phyloP scores from a whole-genome alignment of 1,140 invertebrate genomes.

The Panonychus citri region DNA sequence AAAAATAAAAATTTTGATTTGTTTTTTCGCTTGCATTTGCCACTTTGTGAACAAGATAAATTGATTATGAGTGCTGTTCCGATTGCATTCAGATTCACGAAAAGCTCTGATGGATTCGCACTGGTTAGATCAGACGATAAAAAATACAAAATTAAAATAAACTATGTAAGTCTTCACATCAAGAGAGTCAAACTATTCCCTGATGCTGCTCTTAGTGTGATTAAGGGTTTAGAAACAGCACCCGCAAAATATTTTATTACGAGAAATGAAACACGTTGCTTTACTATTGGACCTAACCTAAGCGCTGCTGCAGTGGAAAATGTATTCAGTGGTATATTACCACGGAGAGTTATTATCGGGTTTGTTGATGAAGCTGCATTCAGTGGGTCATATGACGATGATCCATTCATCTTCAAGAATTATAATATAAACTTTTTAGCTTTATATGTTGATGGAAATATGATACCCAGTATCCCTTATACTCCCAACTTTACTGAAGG shows the following conservation, averaged over 20 bases:
- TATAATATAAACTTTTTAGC: conserved; percentile 2
- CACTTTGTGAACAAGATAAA: too few relatives aligned
- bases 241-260: conserved; percentile 4
- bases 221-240: not conserved
- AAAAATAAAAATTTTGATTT: too few relatives aligned
- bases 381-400: conserved; percentile 3
- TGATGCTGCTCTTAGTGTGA: conserved; percentile 4
- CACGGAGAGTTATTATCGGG: conserved; percentile 1
- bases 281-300: conserved; percentile 8
- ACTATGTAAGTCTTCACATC: too few relatives aligned
- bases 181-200: not conserved
- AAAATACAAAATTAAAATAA: too few relatives aligned
- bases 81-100: too few relatives aligned
- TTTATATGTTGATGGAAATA: conserved; percentile 1
- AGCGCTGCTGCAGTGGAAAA: conserved; percentile 10
- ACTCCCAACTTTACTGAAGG: conserved; percentile 2
- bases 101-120: too few relatives aligned
- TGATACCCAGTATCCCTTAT: not conserved
- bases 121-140: too few relatives aligned
- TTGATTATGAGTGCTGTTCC: too few relatives aligned
- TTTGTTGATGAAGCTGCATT: conserved; percentile 6
- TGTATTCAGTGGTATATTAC: conserved; percentile 8
- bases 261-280: conserved; percentile 10
- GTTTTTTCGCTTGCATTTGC: too few relatives aligned
- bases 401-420: not conserved